Evolutionary conservation across 2,888 invertebrate species (phyloP), one percentile per base, ranked within the genome.

Genomic region (Sinopyrophorus schimmeli): DNA sequence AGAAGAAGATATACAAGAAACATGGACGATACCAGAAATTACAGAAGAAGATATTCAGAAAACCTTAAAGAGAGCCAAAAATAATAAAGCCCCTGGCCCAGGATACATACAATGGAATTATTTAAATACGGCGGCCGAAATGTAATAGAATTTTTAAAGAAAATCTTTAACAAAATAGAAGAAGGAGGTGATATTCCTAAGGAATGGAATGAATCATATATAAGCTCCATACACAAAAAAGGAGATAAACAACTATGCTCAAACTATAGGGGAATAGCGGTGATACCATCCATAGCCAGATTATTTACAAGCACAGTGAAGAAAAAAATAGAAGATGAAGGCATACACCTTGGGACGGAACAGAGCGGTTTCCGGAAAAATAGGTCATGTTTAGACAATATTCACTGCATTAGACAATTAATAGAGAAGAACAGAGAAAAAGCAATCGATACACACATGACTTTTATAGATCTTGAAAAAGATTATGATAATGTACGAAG

Each of bases 341-440:
- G 4, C 5, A 34, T 34, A 18, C 18, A 34, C 34, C 5, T 34
- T 34, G 20, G 34, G 3, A 21, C 14, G 16, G 20, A 18, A 18
- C 18, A 34, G 20, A 34, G 34, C 11, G 34, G 34, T 5, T 34
- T 34, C 11, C 18, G 18, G n/a, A 20, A 11, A 34, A 15, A 15
- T 3, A 17, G 32, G n/a, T 3, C 28, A 28, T 28, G 28, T 14
- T 9, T 28, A 3, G 28, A 28, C 10, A 28, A 28, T 28, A 10
- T 28, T 6, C 11, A 26, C 26, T n/a, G 6, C 6, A 9, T 28
- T 3, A 28, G 28, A 28, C 28, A 11, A 10, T 11, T 28, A 12
- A 3, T 28, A 3, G 11, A 28, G 14, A 28, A 28, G 12, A 28
- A 28, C 14, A 28, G 14, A 28, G 5, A 6, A 11, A 28, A 28